phyloP scores from a whole-genome alignment of 2,113 vertebrate species.

The Melanerpes formicivorus region DNA sequence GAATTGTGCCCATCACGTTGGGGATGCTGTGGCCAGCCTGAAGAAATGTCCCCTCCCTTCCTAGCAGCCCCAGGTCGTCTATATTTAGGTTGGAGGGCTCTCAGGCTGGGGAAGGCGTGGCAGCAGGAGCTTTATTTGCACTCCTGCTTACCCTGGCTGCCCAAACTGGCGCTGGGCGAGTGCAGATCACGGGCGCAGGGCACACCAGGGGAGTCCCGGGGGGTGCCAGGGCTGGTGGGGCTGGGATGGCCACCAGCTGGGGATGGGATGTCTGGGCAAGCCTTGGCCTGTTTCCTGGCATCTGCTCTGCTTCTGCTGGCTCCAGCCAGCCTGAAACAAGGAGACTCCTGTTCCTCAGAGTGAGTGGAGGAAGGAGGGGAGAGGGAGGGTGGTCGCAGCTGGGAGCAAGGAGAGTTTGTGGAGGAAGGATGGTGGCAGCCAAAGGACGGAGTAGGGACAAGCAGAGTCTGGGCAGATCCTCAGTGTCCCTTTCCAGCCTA shows the following conservation, averaged over 20 bases:
- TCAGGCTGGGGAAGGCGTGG: accelerated
- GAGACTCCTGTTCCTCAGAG: neutral
- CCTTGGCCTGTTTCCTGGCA: neutral
- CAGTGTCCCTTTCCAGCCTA: accelerated
- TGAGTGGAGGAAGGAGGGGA: neutral
- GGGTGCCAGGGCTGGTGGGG: neutral
- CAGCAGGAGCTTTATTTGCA: neutral
- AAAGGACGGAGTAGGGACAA: neutral
- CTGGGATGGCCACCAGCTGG: neutral
- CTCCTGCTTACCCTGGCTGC: accelerated
- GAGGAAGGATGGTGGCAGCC: neutral
- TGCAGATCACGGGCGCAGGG: accelerated
- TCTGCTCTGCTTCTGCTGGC: neutral
- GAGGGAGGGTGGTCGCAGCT: neutral
- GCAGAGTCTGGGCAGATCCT: accelerated
- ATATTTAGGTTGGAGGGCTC: neutral
- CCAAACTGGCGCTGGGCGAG: neutral
- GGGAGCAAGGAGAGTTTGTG: neutral
- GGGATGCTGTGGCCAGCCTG: neutral
- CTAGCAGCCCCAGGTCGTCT: accelerated
- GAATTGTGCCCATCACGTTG: accelerated
- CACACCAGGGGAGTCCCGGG: accelerated
- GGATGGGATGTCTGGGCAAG: neutral
- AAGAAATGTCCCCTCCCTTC: neutral
- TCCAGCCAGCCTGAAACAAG: slow-evolving; percentile 1